Evolutionary conservation across 2,888 invertebrate genomes (phyloP).

Genomic region (Aricia artaxerxes): DNA sequence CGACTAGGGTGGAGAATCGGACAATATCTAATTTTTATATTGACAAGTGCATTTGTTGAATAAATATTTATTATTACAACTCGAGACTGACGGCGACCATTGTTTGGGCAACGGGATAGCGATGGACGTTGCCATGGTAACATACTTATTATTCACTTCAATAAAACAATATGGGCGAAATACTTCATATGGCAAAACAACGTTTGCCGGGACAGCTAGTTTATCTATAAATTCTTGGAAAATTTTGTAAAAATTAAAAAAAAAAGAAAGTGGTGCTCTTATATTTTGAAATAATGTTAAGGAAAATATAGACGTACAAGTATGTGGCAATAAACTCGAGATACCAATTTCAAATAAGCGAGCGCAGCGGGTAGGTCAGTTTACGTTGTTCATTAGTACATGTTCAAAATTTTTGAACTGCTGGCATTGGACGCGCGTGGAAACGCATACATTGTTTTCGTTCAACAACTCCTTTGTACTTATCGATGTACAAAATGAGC

Average conservation of each 20-base stretch:
- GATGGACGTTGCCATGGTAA: no score
- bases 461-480: neutral
- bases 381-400: neutral
- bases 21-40: no score
- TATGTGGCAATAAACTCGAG: neutral
- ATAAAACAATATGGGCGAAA: no score
- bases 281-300: neutral
- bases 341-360: neutral
- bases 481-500: neutral
- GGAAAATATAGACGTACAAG: neutral
- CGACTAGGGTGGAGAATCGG: no score
- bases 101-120: no score
- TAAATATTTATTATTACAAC: no score
- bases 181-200: no score
- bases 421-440: neutral
- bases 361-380: constrained; percentile 16
- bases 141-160: no score
- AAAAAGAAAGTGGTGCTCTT: neutral
- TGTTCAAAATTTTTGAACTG: neutral
- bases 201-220: no score
- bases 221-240: neutral
- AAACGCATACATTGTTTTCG: neutral
- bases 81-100: no score
- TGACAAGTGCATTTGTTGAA: no score
- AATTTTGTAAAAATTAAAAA: neutral